Evolutionary conservation across 2,888 invertebrate species (phyloP), one percentile per base, ranked within the genome.

Genomic region (Caenorhabditis sp.): DNA sequence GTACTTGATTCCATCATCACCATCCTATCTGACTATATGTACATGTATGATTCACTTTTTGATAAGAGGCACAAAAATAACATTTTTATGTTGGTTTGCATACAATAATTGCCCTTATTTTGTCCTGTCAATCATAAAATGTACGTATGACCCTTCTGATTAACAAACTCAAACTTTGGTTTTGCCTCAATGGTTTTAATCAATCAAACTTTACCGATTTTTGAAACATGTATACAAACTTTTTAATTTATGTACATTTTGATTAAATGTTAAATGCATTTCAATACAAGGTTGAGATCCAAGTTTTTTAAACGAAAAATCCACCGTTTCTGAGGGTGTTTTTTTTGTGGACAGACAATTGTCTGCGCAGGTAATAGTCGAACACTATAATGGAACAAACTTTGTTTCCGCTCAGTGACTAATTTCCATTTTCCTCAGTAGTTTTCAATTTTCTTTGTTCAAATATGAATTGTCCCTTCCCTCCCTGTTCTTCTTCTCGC

Each of bases 361-460:
- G 24, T 41, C 17, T 26, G n/a, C 30, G 4, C 11, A 27, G 52
- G 59, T 53, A 70, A 52, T 70, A 70, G 59, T 52, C 43, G 59
- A 70, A 48, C 41, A 68, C 45, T 70, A 70, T 53, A 59, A 70
- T 70, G 50, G 59, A n/a, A n/a, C n/a, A 70, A 70, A 59, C 59
- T 17, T 43, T 65, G 56, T 73, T 58, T 63, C 63, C 58, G 63
- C 62, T 59, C 65, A 62, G 24, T 63, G 62, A 59, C 65, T 73
- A 63, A 59, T 73, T 73, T 65, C 65, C 53, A 59, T 65, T 65
- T 63, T 52, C 73, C 41, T 11, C 58, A 46, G 35, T 53, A 53
- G 52, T 65, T 61, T 66, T 62, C 61, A 55, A 62, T 62, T 62
- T 46, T 46, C 74, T 68, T 55, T 74, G 55, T 61, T 62, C 61